Conservation (phyloP, 1,140 invertebrate species). For the Calycopis cecrops region DNA sequence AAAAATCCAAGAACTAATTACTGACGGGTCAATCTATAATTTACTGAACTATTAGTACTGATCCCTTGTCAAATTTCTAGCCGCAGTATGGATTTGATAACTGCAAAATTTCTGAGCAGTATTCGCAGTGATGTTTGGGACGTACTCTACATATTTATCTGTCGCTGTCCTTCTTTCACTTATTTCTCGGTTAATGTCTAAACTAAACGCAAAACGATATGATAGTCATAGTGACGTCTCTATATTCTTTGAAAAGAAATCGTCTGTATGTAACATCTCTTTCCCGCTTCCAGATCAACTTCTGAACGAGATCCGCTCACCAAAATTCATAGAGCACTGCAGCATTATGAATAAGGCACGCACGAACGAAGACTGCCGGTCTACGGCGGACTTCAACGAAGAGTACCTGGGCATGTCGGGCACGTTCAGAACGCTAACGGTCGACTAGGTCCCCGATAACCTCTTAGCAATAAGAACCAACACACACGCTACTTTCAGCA, state of each 20-base stretch:
- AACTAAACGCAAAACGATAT: too few relatives aligned
- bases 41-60: too few relatives aligned
- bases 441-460: neutral
- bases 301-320: neutral
- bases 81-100: too few relatives aligned
- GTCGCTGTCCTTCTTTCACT: neutral
- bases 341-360: neutral
- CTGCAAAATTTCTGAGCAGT: too few relatives aligned
- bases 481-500: too few relatives aligned
- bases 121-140: too few relatives aligned
- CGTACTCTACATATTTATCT: neutral
- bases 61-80: too few relatives aligned
- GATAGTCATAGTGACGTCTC: too few relatives aligned
- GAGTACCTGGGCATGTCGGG: constrained; percentile 2
- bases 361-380: neutral
- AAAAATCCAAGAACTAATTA: too few relatives aligned
- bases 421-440: neutral
- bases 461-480: too few relatives aligned
- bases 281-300: neutral
- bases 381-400: neutral
- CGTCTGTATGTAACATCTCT: neutral
- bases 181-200: neutral
- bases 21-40: too few relatives aligned
- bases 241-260: too few relatives aligned
- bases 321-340: neutral